A percentile compares a stretch with the other conserved stretches of the same genome.
These are phyloP conservation scores for Scolopax rusticola DNA, from an alignment of 2,797 vertebrate species.

Conservation along the genomic window DNA sequence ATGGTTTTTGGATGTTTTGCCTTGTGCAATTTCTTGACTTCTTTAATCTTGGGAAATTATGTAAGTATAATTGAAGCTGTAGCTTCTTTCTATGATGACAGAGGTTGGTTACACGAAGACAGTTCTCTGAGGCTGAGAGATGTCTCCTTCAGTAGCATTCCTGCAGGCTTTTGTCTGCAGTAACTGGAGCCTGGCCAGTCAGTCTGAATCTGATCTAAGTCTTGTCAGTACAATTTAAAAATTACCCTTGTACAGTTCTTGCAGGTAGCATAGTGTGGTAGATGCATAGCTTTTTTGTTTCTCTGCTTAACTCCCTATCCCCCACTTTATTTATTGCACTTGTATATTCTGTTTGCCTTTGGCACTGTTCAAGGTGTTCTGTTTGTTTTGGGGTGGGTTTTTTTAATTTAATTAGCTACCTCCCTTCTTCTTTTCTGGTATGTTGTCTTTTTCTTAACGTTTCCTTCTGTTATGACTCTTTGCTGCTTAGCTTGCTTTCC, in stretches of 20 bases:
- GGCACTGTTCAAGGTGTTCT: background rate
- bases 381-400: background rate
- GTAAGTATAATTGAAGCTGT: constrained; percentile 83
- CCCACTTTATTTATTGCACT: background rate
- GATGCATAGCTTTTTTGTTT: background rate
- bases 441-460: background rate
- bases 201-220: background rate
- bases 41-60: constrained; percentile 91
- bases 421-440: background rate
- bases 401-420: background rate
- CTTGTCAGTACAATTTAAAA: background rate
- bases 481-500: background rate
- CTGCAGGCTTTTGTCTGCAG: background rate
- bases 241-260: background rate
- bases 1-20: constrained; percentile 96
- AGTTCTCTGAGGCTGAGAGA: background rate
- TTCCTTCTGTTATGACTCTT: background rate
- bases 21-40: constrained; percentile 84
- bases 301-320: background rate
- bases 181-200: background rate
- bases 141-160: background rate
- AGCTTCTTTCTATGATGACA: background rate
- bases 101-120: background rate
- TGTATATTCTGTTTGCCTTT: background rate
- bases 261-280: background rate